Percentiles rank a stretch among this genome's conserved stretches.
Evolutionary conservation across 2,113 vertebrate species (phyloP).

Genomic region (Apistogramma diplotaenia): DNA sequence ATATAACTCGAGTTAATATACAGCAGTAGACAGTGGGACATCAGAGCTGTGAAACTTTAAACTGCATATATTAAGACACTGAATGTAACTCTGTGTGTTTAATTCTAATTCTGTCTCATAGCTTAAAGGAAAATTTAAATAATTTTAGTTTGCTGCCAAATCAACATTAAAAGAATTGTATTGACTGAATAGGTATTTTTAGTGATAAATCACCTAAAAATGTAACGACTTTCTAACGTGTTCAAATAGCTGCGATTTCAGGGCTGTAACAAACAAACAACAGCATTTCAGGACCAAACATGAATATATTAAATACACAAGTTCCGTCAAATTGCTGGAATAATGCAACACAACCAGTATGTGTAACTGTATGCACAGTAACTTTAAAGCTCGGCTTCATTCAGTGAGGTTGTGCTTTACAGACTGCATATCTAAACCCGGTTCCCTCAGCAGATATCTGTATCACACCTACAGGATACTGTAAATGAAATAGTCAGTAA

Average conservation of each 20-base stretch:
- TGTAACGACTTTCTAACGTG: not conserved
- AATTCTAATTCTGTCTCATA: not conserved
- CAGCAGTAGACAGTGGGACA: too few relatives aligned
- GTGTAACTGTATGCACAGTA: rapidly evolving
- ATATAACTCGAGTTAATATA: not conserved
- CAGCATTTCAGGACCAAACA: rapidly evolving
- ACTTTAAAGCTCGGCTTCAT: too few relatives aligned
- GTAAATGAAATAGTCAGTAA: not conserved
- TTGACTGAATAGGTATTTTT: not conserved
- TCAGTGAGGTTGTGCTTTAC: not conserved
- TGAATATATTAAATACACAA: not conserved
- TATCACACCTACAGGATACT: not conserved
- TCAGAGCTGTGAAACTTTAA: not conserved
- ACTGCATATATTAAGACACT: not conserved
- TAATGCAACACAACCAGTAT: not conserved
- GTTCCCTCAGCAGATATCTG: rapidly evolving
- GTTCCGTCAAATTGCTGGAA: not conserved
- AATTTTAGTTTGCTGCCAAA: not conserved
- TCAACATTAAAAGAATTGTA: not conserved
- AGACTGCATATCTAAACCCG: not conserved
- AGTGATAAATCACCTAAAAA: rapidly evolving
- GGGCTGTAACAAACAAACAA: not conserved
- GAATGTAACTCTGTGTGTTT: not conserved
- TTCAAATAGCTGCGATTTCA: not conserved
- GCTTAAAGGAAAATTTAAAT: not conserved